Evolutionary conservation across 2,888 invertebrate species (phyloP), one percentile per base, ranked within the genome.

Genomic region (Trachelus troglodyta): DNA sequence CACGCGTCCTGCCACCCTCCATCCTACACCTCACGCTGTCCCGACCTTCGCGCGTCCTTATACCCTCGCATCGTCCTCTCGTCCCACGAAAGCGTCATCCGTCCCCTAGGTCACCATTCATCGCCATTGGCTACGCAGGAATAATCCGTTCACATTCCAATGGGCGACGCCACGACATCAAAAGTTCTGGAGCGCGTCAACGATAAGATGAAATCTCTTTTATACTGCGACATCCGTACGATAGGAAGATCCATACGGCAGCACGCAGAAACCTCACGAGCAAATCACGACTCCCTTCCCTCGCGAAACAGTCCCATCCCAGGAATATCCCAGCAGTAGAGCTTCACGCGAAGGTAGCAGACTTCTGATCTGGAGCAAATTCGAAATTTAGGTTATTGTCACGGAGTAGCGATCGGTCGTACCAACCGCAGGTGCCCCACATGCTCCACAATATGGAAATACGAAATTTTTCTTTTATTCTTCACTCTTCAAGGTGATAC

Each of bases 1-100:
- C 71, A 31, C 71, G 71, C 23, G 31, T 71, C 34, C 34, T 34
- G 31, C 71, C 31, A 34, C 71, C 56, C 56, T 56, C 56, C 23
- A 23, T 56, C 23, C 56, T 23, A 56, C 56, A 23, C 2, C 56
- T 56, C 33, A 30, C 3, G 31, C 30, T n/a, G 31, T 34, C 33
- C 75, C 33, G n/a, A 30, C 31, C 68, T 40, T 79, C 69, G 56
- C 69, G 56, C 75, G 34, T 37, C 33, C n/a, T 9, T 23, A 56
- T 23, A 9, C 23, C 23, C 56, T 56, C 23, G 23, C 56, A 56
- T 56, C 23, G 56, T 23, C 56, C 56, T 56, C 9, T 9, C 56
- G 9, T 56, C 23, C 56, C 23, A 56, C 23, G 23, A 2, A 23
- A 23, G 56, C 56, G 23, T 56, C 56, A 6, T 56, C 40, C 40